phyloP scores from a whole-genome alignment of 2,888 invertebrate genomes.

The Choristoneura rosaceana region DNA sequence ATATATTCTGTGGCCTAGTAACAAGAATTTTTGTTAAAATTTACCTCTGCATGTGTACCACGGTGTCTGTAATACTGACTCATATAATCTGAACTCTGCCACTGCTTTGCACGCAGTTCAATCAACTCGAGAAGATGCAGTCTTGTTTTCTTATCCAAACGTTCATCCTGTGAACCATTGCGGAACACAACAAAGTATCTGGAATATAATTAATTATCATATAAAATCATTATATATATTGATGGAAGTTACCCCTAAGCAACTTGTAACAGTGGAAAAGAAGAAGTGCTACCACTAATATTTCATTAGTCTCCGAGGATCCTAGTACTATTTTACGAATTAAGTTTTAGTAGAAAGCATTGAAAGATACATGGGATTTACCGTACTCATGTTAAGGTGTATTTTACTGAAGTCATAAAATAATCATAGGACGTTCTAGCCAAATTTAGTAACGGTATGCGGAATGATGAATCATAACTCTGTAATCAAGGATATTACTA shows the following conservation, averaged over 20 bases:
- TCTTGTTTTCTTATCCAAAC: conserved; percentile 93
- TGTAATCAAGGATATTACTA: background rate
- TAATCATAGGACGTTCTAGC: too few relatives aligned
- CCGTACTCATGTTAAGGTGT: background rate
- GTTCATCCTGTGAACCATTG: conserved; percentile 95
- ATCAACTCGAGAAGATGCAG: conserved; percentile 96
- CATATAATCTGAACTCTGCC: conserved; percentile 94
- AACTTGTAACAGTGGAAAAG: too few relatives aligned
- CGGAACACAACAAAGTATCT: conserved; percentile 93
- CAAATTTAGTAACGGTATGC: too few relatives aligned
- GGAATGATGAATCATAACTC: background rate
- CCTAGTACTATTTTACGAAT: too few relatives aligned
- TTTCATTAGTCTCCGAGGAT: conserved; percentile 39
- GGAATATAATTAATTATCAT: conserved; percentile 79
- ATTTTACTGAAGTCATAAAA: too few relatives aligned
- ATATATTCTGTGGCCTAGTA: too few relatives aligned
- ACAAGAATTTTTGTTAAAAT: background rate
- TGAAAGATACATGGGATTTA: too few relatives aligned
- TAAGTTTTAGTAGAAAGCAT: too few relatives aligned
- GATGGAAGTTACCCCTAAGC: background rate
- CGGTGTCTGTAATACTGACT: conserved; percentile 93
- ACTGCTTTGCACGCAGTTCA: conserved; percentile 95
- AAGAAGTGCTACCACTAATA: background rate
- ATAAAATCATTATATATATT: conserved; percentile 77
- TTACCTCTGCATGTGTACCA: conserved; percentile 86